A percentile compares a stretch with the other conserved stretches of the same genome.
These are phyloP conservation scores for Malurus splendens DNA, from an alignment of 2,797 vertebrate genomes.

Conservation along the genomic window DNA sequence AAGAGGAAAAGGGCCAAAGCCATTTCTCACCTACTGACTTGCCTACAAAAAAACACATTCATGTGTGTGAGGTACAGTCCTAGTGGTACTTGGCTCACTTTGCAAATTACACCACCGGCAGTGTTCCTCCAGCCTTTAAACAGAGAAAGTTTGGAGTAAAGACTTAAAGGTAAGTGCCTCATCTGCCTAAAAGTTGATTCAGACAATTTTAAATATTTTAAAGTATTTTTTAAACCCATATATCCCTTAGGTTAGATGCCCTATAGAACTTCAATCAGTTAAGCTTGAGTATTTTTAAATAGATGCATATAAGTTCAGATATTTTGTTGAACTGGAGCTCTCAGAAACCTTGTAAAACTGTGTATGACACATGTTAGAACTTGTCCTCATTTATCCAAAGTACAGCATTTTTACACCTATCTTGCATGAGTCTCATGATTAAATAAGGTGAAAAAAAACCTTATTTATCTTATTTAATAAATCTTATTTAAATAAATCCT, in stretches of 20 bases:
- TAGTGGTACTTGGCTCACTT: background rate
- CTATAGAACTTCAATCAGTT: background rate
- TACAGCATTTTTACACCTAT: background rate
- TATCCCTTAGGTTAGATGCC: background rate
- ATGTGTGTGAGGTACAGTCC: fast-evolving
- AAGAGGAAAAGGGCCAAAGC: background rate
- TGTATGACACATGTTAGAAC: background rate
- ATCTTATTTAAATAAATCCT: background rate
- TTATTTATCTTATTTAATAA: no score
- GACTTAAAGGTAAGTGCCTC: background rate
- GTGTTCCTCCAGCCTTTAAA: background rate
- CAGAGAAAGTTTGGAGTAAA: background rate
- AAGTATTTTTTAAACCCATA: background rate
- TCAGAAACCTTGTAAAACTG: background rate
- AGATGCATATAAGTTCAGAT: background rate
- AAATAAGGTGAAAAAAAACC: background rate
- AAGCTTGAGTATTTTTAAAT: background rate
- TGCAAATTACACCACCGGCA: background rate
- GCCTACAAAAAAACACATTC: background rate
- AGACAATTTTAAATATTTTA: background rate
- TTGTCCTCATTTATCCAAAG: background rate
- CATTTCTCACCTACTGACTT: background rate
- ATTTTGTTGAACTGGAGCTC: background rate
- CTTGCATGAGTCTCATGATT: background rate
- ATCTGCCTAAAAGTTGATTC: background rate